phyloP scores from a whole-genome alignment of 1,140 invertebrate genomes.

The Brachionus rubens region DNA sequence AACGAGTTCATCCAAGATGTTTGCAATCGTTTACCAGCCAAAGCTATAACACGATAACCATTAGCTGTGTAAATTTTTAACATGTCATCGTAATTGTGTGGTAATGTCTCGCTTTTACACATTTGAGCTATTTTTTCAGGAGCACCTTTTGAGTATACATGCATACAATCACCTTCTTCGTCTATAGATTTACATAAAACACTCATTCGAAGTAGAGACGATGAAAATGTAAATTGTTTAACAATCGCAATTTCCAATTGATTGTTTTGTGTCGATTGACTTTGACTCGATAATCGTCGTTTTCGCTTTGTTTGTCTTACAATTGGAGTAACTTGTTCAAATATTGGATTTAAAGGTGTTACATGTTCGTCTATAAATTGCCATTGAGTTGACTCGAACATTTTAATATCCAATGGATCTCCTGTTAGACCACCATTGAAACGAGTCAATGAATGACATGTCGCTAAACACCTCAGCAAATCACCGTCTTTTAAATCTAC shows the following conservation, averaged over 20 bases:
- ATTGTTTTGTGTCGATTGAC: slow-evolving; percentile 54
- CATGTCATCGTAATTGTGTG: slow-evolving; percentile 55
- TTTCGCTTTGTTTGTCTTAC: slow-evolving; percentile 62
- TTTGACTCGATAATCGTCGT: slow-evolving; percentile 70
- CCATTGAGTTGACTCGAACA: slow-evolving; percentile 65
- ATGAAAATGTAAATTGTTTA: slow-evolving; percentile 87
- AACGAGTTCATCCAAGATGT: slow-evolving; percentile 46
- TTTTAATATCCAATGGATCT: slow-evolving; percentile 86
- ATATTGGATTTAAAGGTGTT: slow-evolving; percentile 65
- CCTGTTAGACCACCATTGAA: slow-evolving; percentile 77
- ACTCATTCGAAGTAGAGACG: slow-evolving; percentile 80
- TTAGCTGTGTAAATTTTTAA: slow-evolving; percentile 60
- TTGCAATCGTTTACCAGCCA: slow-evolving; percentile 59
- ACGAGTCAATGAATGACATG: slow-evolving; percentile 81
- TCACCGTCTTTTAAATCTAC: neutral
- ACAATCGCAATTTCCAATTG: slow-evolving; percentile 72
- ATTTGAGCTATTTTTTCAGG: slow-evolving; percentile 79
- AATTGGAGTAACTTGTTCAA: slow-evolving; percentile 39
- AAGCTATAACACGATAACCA: slow-evolving; percentile 62
- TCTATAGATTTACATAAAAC: slow-evolving; percentile 73
- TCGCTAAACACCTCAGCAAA: slow-evolving; percentile 67
- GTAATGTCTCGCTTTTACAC: slow-evolving; percentile 56
- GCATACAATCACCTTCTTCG: slow-evolving; percentile 68
- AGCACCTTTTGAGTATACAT: slow-evolving; percentile 84
- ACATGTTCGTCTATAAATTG: slow-evolving; percentile 74